Percentiles rank a stretch among this genome's conserved stretches.
Conservation (phyloP, 37 sponge, comb jelly and placozoan species). For the Cladorhizidae sp. region DNA sequence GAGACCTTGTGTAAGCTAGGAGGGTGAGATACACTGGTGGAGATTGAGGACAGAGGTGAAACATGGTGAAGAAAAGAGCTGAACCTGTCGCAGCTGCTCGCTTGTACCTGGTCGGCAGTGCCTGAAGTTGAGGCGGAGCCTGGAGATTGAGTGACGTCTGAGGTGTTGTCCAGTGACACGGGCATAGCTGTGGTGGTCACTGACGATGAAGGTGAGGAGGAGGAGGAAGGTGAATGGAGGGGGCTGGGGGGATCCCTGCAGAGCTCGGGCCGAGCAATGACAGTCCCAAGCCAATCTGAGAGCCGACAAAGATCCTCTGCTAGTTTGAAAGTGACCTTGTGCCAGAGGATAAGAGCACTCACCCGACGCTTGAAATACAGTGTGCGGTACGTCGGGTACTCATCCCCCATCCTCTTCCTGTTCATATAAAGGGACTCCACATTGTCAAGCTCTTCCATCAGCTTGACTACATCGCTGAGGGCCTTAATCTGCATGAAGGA, state of each 20-base stretch:
- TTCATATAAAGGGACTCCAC: conserved; percentile 39
- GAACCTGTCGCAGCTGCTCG: too few relatives aligned
- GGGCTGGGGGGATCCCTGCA: background rate
- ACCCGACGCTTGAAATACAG: conserved; percentile 41
- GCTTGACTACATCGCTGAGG: conserved; percentile 13
- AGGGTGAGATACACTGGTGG: too few relatives aligned
- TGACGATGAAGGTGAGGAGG: background rate
- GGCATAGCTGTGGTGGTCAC: too few relatives aligned
- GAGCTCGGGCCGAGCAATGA: background rate
- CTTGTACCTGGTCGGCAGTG: background rate
- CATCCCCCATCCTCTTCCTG: conserved; percentile 36
- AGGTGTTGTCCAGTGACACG: background rate
- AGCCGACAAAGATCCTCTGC: conserved; percentile 29
- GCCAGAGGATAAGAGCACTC: conserved; percentile 65
- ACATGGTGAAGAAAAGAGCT: too few relatives aligned
- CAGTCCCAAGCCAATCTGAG: conserved; percentile 47
- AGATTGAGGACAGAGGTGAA: too few relatives aligned
- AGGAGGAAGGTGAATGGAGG: background rate
- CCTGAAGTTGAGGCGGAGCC: background rate
- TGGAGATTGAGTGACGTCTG: background rate
- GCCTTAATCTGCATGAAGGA: conserved; percentile 18
- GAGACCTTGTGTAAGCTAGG: too few relatives aligned
- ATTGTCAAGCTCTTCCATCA: conserved; percentile 50
- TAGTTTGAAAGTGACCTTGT: conserved; percentile 46
- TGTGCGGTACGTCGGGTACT: conserved; percentile 32